Evolutionary conservation across 2,797 vertebrate genomes (phyloP).

Genomic region (Botia almorhae): DNA sequence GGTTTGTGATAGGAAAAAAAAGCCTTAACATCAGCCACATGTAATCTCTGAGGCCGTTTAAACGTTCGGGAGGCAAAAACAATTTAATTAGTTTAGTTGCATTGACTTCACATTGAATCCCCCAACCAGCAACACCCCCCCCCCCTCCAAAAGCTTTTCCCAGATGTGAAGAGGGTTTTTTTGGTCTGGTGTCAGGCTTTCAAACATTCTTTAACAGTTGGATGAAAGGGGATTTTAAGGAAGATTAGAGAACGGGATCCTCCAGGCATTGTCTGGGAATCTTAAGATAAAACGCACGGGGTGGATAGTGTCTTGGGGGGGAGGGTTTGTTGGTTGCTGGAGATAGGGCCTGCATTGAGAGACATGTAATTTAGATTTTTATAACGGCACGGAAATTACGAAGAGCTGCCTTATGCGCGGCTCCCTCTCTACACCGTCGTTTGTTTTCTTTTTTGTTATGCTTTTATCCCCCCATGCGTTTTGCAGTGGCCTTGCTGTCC

Average conservation of each 20-base stretch:
- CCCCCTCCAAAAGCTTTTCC: conserved; percentile 71
- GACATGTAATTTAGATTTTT: conserved; percentile 65
- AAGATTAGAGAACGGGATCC: conserved; percentile 96
- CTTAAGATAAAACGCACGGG: conserved; percentile 89
- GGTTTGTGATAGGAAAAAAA: neutral
- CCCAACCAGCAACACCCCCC: conserved; percentile 46
- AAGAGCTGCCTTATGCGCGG: neutral
- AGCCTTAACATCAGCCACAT: conserved; percentile 74
- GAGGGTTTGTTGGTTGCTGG: conserved; percentile 50
- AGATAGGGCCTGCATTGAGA: conserved; percentile 38
- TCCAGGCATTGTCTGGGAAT: conserved; percentile 97
- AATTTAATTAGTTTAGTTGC: conserved; percentile 96
- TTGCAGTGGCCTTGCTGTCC: conserved; percentile 66
- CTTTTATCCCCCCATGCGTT: conserved; percentile 35
- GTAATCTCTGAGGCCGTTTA: conserved; percentile 92
- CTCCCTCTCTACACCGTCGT: conserved; percentile 3
- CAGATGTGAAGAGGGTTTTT: conserved; percentile 83
- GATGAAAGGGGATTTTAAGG: conserved; percentile 99
- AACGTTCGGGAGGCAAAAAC: conserved; percentile 93
- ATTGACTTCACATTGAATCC: conserved; percentile 72
- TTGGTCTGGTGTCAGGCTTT: conserved; percentile 92
- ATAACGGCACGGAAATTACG: conserved; percentile 45
- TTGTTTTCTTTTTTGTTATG: conserved; percentile 22
- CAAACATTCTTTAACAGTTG: conserved; percentile 98
- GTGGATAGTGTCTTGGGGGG: conserved; percentile 71